Base-by-base conservation (phyloP, 2,113 vertebrate genomes). In the Pan paniscus region DNA sequence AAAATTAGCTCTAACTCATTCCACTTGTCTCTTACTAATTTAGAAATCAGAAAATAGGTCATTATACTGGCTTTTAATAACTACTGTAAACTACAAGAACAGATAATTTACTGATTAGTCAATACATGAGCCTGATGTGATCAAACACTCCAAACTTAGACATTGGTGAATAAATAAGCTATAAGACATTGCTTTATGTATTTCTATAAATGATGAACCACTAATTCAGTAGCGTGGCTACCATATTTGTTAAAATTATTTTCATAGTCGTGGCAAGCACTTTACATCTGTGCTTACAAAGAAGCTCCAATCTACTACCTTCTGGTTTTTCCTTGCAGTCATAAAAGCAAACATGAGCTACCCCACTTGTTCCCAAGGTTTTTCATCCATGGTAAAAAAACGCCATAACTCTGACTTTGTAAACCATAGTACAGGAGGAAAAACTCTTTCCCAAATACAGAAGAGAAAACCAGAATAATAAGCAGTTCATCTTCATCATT, bases 391-490 rank as follows among this genome's bases (percentile, higher is more conserved):
- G 11, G 73, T 57, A 95, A 93, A 91, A 90, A 83, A 95, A 61
- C 38, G 16, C 13, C 50, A 8, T 73, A 87, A 72, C 17, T 83
- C 90, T 68, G 46, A 89, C 84, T 95, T 72, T 94, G 61, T 50
- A 94, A 93, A 67, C 52, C 52, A 76, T 9, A 59, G 50, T 27
- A 55, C 38, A 27, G 55, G 30, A 64, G 59, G 27, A 61, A 84
- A 88, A 97, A 95, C 81, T n/a, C 75, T 68, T 78, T 92, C 83
- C 40, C 75, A 93, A 68, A 50, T n/a, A 75, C 38, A 73, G 55
- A 91, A 59, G 46, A 82, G 46, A 30, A 43, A 92, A 72, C 38
- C 10, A 67, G 57, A 64, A 61, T 32, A 83, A 85, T 40, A 52
- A 91, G 83, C 50, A 57, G 38, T 67, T 84, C 46, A 5, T 97